Base-by-base conservation (phyloP, 2,113 vertebrate species). In the Pseudolaguvia tuberculata region DNA sequence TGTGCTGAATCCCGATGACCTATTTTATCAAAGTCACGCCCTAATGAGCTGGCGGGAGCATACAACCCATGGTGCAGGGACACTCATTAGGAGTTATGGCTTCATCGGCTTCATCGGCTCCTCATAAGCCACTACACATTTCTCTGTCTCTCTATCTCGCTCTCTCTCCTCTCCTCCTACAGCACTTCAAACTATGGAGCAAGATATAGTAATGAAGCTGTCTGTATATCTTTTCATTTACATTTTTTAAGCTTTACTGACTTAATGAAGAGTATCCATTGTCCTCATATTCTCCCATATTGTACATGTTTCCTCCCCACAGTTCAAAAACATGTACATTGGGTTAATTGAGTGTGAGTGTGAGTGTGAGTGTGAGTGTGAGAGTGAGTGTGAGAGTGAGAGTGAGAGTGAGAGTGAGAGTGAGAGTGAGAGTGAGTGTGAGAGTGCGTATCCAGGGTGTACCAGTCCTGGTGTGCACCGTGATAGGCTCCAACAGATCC, bases 21-120 rank as follows among this genome's bases (percentile, higher is more conserved):
- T 69, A 76, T 77, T 80, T 80, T 68, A 76, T 78, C 77, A 83
- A 82, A 75, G 76, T 78, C 79, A 68, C 52, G 67, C 76, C 42
- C 76, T 77, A 82, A 82, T 66, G 68, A 79, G 72, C 56, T 66
- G 50, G 57, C 13, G 62, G 68, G 72, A 56, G 27, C 66, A 63
- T 47, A 23, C 68, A 45, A 53, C 58, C 31, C 76, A 71, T 80
- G 39, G 79, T 25, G 73, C 71, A 12, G 48, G 31, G 75, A 67
- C 31, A 66, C 66, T 78, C 76, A 83, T 78, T 77, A 81, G 75
- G 73, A 80, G 57, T 75, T 74, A 81, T 78, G 72, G 70, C 76
- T 75, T 70, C 72, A 23, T 53, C 59, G 14, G 48, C 14, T 52
- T 53, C 72, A 23, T 53, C 59, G 14, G 48, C 14, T 52, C 55